A percentile compares a stretch with the other conserved stretches of the same genome.
phyloP scores from a whole-genome alignment of 2,797 vertebrate genomes.

The Emys orbicularis region DNA sequence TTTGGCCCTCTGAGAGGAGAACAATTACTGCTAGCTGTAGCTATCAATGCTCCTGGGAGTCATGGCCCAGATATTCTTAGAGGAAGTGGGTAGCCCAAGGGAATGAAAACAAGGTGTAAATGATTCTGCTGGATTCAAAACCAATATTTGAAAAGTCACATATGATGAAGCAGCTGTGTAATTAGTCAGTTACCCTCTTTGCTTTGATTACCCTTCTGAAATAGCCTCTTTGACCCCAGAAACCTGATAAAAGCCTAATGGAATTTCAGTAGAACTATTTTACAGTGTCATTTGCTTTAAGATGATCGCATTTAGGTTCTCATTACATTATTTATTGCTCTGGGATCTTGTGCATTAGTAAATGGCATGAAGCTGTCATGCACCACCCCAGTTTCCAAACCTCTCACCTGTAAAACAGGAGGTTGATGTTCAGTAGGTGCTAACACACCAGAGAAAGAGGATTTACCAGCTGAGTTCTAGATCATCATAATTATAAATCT shows the following conservation, averaged over 20 bases:
- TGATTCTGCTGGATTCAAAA: neutral
- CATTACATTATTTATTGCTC: neutral
- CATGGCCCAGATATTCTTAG: neutral
- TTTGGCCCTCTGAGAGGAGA: neutral
- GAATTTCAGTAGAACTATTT: neutral
- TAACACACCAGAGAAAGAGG: neutral
- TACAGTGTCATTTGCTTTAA: neutral
- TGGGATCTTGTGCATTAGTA: neutral
- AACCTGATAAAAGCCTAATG: constrained; percentile 52
- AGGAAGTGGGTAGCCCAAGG: neutral
- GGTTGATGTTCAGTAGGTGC: neutral
- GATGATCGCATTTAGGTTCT: neutral
- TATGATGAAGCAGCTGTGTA: neutral
- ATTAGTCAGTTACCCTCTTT: neutral
- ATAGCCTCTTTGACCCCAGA: constrained; percentile 14
- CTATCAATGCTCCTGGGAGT: neutral
- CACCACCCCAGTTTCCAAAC: neutral
- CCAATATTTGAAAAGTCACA: neutral
- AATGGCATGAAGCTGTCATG: neutral
- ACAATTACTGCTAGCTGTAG: neutral
- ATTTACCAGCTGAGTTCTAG: neutral
- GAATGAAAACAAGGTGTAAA: neutral
- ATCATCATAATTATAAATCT: neutral
- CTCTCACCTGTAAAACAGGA: neutral
- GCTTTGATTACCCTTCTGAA: neutral